phyloP scores from a whole-genome alignment of 2,888 invertebrate genomes.

The Sesia bembeciformis region DNA sequence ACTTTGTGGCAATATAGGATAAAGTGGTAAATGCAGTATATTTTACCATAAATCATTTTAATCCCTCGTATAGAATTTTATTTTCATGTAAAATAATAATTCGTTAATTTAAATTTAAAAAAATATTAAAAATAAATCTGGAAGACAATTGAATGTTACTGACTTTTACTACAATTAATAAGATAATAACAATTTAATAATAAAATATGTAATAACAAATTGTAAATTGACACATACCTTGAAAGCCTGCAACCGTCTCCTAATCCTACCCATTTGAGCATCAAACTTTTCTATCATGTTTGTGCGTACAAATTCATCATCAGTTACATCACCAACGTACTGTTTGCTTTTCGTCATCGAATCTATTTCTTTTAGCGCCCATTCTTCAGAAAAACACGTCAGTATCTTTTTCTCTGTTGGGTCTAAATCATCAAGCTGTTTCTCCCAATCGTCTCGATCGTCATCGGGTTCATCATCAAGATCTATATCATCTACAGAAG shows the following conservation, averaged over 20 bases:
- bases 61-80: too few relatives aligned
- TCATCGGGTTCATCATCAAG: constrained; percentile 9
- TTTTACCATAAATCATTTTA: too few relatives aligned
- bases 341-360: constrained; percentile 45
- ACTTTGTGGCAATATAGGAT: too few relatives aligned
- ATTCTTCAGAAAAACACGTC: constrained; percentile 53
- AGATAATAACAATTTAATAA: too few relatives aligned
- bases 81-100: too few relatives aligned
- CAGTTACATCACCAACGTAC: constrained; percentile 39
- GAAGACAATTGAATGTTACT: too few relatives aligned
- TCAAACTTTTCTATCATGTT: constrained; percentile 39
- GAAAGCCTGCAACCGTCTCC: constrained; percentile 39
- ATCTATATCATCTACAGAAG: constrained; percentile 9
- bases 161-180: too few relatives aligned
- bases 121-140: too few relatives aligned
- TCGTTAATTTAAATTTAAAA: too few relatives aligned
- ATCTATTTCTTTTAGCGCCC: constrained; percentile 44
- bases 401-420: constrained; percentile 24
- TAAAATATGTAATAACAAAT: too few relatives aligned
- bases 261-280: constrained; percentile 30
- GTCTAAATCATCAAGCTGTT: constrained; percentile 21
- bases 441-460: constrained; percentile 32
- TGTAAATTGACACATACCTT: constrained; percentile 29
- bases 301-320: constrained; percentile 28
- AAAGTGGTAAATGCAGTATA: too few relatives aligned